Evolutionary conservation across 2,113 vertebrate species (phyloP).

Genomic region (Heliornis fulica): DNA sequence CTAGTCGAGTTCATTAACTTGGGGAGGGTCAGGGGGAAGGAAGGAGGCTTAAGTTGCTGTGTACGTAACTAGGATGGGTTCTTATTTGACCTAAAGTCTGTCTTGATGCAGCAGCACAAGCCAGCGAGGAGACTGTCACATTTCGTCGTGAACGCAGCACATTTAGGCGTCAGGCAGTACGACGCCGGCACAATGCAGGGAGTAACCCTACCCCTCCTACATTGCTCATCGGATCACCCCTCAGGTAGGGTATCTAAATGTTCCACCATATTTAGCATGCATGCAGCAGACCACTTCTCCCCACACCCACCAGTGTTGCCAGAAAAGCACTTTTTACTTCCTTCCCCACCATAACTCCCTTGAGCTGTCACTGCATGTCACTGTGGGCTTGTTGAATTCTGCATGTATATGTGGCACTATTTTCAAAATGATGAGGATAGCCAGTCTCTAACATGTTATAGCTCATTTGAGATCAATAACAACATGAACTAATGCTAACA

Average conservation of each 20-base stretch:
- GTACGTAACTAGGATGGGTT: conserved; percentile 71
- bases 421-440: conserved; percentile 36
- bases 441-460: conserved; percentile 14
- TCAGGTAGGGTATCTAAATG: conserved; percentile 89
- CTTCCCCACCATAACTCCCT: conserved; percentile 45
- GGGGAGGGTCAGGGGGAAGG: conserved; percentile 61
- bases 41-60: conserved; percentile 71
- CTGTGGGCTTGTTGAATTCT: conserved; percentile 68
- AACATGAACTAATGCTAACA: conserved; percentile 20
- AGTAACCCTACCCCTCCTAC: conserved; percentile 97
- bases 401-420: conserved; percentile 73
- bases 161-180: conserved; percentile 97
- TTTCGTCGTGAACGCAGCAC: conserved; percentile 98
- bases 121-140: conserved; percentile 92
- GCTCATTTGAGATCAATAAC: background rate
- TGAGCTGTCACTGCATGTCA: conserved; percentile 77
- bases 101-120: conserved; percentile 89
- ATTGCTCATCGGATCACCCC: conserved; percentile 97
- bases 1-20: background rate
- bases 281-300: conserved; percentile 63
- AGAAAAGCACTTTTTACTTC: conserved; percentile 52
- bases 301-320: conserved; percentile 42
- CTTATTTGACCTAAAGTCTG: conserved; percentile 81
- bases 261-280: conserved; percentile 78
- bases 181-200: conserved; percentile 98